Evolutionary conservation across 2,888 invertebrate genomes (phyloP).

Genomic region (Aphidoletes aphidimyza): DNA sequence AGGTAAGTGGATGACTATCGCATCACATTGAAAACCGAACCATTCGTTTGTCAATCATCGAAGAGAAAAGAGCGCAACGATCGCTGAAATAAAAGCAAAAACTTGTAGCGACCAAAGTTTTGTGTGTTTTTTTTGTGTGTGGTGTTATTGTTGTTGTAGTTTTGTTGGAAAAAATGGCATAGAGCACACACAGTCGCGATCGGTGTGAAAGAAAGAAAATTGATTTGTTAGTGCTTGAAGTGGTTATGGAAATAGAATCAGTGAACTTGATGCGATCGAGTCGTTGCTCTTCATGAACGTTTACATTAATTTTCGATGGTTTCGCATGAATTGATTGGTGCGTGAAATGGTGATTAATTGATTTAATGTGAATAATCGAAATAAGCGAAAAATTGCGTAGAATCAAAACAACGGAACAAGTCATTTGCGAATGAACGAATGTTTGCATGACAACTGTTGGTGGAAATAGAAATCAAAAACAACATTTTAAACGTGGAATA

Average conservation of each 20-base stretch:
- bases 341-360: conserved; percentile 35
- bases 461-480: background rate
- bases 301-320: background rate
- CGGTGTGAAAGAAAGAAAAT: conserved; percentile 32
- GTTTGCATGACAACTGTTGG: background rate
- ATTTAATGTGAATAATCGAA: background rate
- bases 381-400: background rate
- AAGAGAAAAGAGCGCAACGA: conserved; percentile 44
- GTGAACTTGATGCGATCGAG: conserved; percentile 18
- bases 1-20: conserved; percentile 53
- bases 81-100: background rate
- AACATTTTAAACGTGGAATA: background rate
- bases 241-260: background rate
- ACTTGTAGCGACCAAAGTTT: background rate
- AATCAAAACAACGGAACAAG: background rate
- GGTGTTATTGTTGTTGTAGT: no score
- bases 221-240: background rate
- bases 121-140: no score
- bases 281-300: conserved; percentile 1
- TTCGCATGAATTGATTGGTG: background rate
- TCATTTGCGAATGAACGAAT: conserved; percentile 11
- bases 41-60: conserved; percentile 53
- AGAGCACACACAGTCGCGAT: background rate
- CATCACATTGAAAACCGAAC: conserved; percentile 31
- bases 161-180: no score